phyloP scores from a whole-genome alignment of 2,797 vertebrate genomes.

The Corythornis leucogaster region DNA sequence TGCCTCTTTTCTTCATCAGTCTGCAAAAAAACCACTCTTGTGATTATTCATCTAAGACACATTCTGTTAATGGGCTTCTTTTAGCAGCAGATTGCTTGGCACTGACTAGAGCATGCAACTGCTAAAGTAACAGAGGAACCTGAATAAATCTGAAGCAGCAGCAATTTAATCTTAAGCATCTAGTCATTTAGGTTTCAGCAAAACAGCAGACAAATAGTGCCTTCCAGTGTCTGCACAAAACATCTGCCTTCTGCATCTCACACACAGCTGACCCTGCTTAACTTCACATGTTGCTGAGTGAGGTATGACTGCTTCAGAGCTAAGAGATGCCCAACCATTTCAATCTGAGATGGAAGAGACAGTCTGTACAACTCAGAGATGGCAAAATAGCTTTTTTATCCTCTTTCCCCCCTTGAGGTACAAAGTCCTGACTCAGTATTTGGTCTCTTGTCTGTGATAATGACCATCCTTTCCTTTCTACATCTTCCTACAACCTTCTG shows the following conservation, averaged over 20 bases:
- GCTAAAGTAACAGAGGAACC: not conserved
- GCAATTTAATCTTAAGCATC: not conserved
- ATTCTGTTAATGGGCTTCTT: not conserved
- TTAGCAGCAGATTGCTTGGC: not conserved
- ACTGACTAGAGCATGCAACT: not conserved
- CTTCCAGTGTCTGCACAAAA: not conserved
- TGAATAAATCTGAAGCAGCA: not conserved
- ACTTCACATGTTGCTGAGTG: not conserved
- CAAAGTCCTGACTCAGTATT: not conserved
- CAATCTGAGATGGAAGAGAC: accelerated
- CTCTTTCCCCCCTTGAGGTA: not conserved
- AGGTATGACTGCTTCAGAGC: not conserved
- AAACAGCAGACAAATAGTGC: not conserved
- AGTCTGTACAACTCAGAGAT: not conserved
- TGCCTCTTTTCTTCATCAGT: slow-evolving; percentile 95
- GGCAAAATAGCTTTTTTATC: not conserved
- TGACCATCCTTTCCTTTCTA: not conserved
- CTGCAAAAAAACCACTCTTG: slow-evolving; percentile 76
- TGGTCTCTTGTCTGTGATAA: not conserved
- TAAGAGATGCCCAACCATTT: not conserved
- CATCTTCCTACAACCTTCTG: not conserved
- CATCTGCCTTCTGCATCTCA: not conserved
- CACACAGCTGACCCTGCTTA: not conserved
- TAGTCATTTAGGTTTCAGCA: not conserved
- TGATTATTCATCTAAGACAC: slow-evolving; percentile 12